Percentiles rank a stretch among this genome's conserved stretches.
These are phyloP conservation scores for Oligia strigilis DNA, from an alignment of 2,888 invertebrate genomes.

Conservation along the genomic window DNA sequence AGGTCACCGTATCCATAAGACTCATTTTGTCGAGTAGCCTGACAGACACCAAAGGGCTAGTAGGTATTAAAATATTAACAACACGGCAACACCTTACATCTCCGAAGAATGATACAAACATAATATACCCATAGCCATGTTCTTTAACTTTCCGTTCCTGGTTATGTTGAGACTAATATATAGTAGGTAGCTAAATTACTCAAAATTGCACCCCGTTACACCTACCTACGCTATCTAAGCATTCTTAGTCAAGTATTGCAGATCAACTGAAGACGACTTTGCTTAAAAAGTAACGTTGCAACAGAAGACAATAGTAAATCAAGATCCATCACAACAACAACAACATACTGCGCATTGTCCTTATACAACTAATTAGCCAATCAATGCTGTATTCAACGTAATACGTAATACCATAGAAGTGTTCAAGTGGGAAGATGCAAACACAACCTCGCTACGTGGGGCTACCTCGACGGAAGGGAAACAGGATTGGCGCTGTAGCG, in stretches of 20 bases:
- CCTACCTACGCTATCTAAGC: background rate
- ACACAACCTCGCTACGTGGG: no score
- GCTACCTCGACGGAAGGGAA: background rate
- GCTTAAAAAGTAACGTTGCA: background rate
- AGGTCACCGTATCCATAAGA: background rate
- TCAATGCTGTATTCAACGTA: conserved; percentile 17
- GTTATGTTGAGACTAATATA: background rate
- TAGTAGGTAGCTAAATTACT: background rate
- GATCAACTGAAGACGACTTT: background rate
- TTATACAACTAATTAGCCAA: conserved; percentile 11
- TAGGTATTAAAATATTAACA: background rate
- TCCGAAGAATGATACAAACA: background rate
- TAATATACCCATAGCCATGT: no score
- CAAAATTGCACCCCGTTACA: background rate
- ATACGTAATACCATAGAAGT: background rate
- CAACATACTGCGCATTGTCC: conserved; percentile 11
- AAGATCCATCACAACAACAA: conserved; percentile 17
- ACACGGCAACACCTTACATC: background rate
- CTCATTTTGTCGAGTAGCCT: background rate
- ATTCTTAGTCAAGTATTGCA: background rate
- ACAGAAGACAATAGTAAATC: conserved; percentile 23
- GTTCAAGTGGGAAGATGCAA: no score
- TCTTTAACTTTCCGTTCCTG: background rate
- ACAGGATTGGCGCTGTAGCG: background rate
- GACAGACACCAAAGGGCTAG: background rate